These are phyloP conservation scores for Ephialtes manifestator DNA, from an alignment of 2,888 invertebrate species.

Conservation along the genomic window DNA sequence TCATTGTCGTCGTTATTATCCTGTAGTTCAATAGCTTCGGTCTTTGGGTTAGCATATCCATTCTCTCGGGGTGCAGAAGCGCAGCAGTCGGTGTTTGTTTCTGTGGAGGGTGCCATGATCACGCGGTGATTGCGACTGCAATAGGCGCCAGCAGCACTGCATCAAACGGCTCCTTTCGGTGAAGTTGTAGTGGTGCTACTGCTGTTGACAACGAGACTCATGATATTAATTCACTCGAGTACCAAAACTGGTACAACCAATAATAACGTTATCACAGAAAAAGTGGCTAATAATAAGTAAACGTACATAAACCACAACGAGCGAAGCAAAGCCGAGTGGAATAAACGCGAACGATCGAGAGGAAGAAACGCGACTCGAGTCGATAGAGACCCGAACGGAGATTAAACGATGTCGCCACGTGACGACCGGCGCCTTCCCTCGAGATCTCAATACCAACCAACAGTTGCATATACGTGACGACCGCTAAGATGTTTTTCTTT, in stretches of 20 bases:
- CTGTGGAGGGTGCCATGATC: constrained; percentile 70
- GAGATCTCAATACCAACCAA: constrained; percentile 47
- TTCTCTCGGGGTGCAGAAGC: constrained; percentile 75
- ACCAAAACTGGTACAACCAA: constrained; percentile 29
- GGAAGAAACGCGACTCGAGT: constrained; percentile 22
- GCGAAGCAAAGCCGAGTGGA: neutral
- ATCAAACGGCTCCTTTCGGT: constrained; percentile 57
- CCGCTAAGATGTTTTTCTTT: constrained; percentile 37
- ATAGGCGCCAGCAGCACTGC: constrained; percentile 68
- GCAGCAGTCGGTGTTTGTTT: constrained; percentile 65
- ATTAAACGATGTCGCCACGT: constrained; percentile 58
- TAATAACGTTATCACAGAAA: constrained; percentile 32
- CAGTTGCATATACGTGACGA: constrained; percentile 58
- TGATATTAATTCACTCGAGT: constrained; percentile 15
- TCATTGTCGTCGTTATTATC: constrained; percentile 84
- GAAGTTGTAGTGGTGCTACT: neutral
- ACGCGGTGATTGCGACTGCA: constrained; percentile 57
- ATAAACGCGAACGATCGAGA: constrained; percentile 17
- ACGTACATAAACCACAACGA: neutral
- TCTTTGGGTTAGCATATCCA: constrained; percentile 86
- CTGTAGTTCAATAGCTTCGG: constrained; percentile 72
- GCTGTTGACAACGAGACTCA: constrained; percentile 15
- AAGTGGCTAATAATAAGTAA: neutral
- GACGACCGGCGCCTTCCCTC: constrained; percentile 43
- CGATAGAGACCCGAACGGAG: constrained; percentile 54